phyloP scores from a whole-genome alignment of 2,113 vertebrate genomes.

The Leuciscus idus region DNA sequence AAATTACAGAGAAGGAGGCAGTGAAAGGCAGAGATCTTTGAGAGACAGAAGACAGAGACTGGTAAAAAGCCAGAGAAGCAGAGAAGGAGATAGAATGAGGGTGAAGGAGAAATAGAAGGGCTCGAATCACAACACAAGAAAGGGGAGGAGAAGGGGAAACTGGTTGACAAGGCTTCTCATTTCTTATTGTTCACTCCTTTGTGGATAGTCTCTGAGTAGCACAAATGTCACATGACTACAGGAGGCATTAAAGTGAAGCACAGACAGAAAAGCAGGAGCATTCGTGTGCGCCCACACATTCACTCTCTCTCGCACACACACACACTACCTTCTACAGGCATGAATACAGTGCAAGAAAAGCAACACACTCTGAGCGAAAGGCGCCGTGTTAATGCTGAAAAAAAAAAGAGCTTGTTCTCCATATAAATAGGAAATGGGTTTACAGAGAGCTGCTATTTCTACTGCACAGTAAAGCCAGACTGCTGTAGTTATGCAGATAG shows the following conservation, averaged over 20 bases:
- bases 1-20: conserved; percentile 59
- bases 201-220: conserved; percentile 60
- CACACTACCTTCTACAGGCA: not conserved
- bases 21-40: conserved; percentile 50
- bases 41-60: conserved; percentile 47
- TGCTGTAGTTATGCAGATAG: conserved; percentile 10
- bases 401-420: conserved; percentile 22
- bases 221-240: conserved; percentile 54
- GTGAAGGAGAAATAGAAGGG: conserved; percentile 37
- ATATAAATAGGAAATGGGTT: not conserved
- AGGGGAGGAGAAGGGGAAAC: conserved; percentile 53
- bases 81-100: conserved; percentile 18
- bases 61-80: conserved; percentile 24
- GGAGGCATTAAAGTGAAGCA: conserved; percentile 40
- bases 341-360: conserved; percentile 34
- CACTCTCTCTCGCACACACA: not conserved
- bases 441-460: not conserved
- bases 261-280: conserved; percentile 37
- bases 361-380: conserved; percentile 24
- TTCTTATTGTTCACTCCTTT: conserved; percentile 58
- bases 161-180: conserved; percentile 65
- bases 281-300: conserved; percentile 41
- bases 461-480: not conserved
- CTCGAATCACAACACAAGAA: conserved; percentile 45
- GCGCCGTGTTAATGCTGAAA: not conserved